Percentiles rank a stretch among this genome's conserved stretches.
Conservation (phyloP, 2,113 vertebrate genomes). For the Oceanites oceanicus region DNA sequence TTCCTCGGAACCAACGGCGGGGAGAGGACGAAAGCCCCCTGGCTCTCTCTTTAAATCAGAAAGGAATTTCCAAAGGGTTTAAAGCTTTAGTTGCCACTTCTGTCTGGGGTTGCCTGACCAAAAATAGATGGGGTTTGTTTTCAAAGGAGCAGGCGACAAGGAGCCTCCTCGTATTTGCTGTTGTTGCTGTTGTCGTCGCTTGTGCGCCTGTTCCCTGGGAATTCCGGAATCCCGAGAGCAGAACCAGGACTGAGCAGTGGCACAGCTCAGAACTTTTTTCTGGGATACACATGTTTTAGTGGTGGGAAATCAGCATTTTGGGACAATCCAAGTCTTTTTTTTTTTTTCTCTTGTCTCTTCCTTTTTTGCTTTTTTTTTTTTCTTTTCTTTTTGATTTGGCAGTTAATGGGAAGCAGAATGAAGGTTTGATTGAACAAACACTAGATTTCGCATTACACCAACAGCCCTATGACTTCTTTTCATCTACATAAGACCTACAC, state of each 20-base stretch:
- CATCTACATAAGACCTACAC: background rate
- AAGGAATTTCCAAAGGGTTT: constrained; percentile 65
- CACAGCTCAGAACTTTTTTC: background rate
- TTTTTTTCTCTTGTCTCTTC: background rate
- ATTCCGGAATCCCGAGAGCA: background rate
- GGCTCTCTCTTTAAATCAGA: constrained; percentile 34
- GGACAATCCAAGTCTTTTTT: background rate
- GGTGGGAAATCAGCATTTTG: background rate
- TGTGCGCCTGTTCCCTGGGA: background rate
- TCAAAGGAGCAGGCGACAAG: constrained; percentile 49
- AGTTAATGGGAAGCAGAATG: background rate
- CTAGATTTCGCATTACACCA: background rate
- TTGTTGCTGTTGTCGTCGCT: background rate
- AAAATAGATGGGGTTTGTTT: constrained; percentile 71
- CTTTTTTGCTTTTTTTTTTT: background rate
- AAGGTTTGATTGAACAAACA: background rate
- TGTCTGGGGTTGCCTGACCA: constrained; percentile 49
- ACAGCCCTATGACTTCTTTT: background rate
- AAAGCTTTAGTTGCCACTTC: constrained; percentile 42
- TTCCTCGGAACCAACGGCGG: constrained; percentile 21
- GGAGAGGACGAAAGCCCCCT: constrained; percentile 46
- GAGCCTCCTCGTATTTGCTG: background rate
- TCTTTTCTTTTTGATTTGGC: background rate
- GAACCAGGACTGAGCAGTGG: background rate
- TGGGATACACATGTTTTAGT: background rate